Conservation (phyloP, 2,888 invertebrate species). For the Malthinus seriepunctatus region DNA sequence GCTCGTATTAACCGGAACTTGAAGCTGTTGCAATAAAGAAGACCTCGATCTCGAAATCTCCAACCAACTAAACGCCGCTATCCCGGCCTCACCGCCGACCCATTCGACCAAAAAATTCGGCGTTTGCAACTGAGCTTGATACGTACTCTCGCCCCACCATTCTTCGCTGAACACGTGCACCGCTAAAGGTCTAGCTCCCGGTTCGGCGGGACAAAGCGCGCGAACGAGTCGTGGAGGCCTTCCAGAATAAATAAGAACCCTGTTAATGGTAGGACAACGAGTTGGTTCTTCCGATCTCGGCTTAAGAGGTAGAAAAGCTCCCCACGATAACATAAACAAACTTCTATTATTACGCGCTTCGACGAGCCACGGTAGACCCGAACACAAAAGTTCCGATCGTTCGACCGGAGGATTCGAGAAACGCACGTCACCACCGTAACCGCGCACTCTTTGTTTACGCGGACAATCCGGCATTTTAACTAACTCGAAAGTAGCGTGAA, state of each 20-base stretch:
- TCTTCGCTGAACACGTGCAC: constrained; percentile 82
- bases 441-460: constrained; percentile 64
- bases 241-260: constrained; percentile 81
- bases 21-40: constrained; percentile 63
- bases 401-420: constrained; percentile 66
- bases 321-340: constrained; percentile 82
- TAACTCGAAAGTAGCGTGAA: constrained; percentile 73
- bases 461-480: constrained; percentile 68
- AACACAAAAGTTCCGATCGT: constrained; percentile 67
- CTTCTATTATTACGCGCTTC: constrained; percentile 80
- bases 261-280: constrained; percentile 76
- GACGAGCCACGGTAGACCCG: constrained; percentile 78
- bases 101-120: constrained; percentile 70
- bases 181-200: constrained; percentile 66
- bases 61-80: constrained; percentile 78
- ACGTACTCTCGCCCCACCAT: constrained; percentile 63
- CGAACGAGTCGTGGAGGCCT: constrained; percentile 64
- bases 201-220: constrained; percentile 75
- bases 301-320: constrained; percentile 70
- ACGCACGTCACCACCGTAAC: constrained; percentile 68
- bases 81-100: constrained; percentile 72
- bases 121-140: constrained; percentile 53
- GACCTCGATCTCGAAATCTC: constrained; percentile 70
- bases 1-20: constrained; percentile 57
- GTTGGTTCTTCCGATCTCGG: constrained; percentile 64